Evolutionary conservation across 2,888 invertebrate genomes (phyloP).

Genomic region (Zelleria hepariella): DNA sequence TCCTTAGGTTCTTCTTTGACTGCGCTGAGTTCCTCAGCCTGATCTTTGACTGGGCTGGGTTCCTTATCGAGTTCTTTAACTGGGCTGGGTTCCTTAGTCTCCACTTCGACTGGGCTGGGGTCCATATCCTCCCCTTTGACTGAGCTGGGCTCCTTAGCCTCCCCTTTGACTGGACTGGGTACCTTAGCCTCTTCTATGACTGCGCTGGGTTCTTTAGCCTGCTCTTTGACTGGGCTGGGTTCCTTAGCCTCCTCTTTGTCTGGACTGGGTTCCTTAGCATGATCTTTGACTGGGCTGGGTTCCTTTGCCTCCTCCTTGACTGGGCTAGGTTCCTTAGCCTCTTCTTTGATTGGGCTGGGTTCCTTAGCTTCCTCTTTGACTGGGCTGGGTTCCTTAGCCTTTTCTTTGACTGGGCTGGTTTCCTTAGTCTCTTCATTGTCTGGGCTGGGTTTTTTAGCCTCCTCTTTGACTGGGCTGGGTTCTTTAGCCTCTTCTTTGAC

Average conservation of each 20-base stretch:
- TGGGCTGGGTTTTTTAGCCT: too few species aligned
- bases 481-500: neutral
- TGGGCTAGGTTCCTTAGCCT: neutral
- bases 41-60: neutral
- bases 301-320: too few species aligned
- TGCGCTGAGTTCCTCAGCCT: neutral
- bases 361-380: neutral
- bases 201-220: neutral
- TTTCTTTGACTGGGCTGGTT: neutral
- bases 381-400: neutral
- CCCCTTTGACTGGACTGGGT: too few species aligned
- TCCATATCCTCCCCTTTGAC: neutral
- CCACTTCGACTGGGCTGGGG: neutral
- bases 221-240: too few species aligned
- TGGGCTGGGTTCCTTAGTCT: too few species aligned
- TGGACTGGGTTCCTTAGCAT: neutral
- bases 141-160: too few species aligned
- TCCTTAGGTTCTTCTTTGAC: neutral
- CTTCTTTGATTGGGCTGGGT: neutral
- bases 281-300: too few species aligned
- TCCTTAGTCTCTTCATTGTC: neutral
- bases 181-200: too few species aligned
- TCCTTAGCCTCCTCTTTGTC: neutral
- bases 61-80: neutral
- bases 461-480: too few species aligned